Conservation (phyloP, 1,140 invertebrate species). For the Octopus sinensis region DNA sequence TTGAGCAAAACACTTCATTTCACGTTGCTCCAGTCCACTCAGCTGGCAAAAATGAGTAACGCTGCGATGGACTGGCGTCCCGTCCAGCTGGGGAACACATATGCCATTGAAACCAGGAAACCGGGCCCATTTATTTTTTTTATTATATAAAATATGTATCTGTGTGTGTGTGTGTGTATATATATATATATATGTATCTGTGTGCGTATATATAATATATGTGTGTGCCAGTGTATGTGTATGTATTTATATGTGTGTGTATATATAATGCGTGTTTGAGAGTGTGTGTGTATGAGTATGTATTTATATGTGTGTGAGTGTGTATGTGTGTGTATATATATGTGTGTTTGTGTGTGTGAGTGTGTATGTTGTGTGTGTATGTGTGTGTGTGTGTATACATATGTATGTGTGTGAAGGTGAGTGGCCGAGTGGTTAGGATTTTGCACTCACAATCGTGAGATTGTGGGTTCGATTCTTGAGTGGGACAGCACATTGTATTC, state of each 20-base stretch:
- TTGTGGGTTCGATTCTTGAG: too few relatives aligned
- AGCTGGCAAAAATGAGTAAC: too few relatives aligned
- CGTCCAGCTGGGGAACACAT: too few relatives aligned
- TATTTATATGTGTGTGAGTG: background rate
- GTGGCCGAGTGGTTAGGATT: too few relatives aligned
- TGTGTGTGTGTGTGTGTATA: background rate
- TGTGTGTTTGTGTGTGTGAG: background rate
- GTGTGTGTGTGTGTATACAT: background rate
- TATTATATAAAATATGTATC: too few relatives aligned
- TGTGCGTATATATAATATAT: background rate
- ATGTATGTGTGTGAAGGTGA: background rate
- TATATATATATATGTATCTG: background rate
- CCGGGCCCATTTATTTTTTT: too few relatives aligned
- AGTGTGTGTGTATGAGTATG: background rate
- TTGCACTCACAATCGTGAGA: too few relatives aligned
- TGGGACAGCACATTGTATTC: too few relatives aligned
- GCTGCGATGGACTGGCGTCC: too few relatives aligned
- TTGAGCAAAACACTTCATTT: too few relatives aligned
- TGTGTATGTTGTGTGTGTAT: background rate
- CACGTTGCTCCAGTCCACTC: too few relatives aligned
- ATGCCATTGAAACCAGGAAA: too few relatives aligned
- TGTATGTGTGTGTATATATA: background rate
- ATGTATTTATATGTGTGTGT: background rate
- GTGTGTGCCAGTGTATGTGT: background rate
- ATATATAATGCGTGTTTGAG: background rate